Conservation (phyloP, 2,113 vertebrate species). For the Odobenus rosmarus region DNA sequence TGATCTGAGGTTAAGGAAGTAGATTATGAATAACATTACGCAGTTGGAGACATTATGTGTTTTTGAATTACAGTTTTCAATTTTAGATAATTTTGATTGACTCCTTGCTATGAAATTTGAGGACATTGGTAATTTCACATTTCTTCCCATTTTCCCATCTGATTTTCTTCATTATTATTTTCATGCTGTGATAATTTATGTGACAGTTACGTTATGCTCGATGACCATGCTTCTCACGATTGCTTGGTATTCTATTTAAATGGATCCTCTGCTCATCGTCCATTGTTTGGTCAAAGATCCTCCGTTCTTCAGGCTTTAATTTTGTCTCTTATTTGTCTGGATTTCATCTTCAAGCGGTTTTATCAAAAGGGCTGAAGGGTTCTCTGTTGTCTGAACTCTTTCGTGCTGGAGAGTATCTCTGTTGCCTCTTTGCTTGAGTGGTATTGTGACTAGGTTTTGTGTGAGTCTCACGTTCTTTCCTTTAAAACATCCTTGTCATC, state of each 20-base stretch:
- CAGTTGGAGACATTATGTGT: not conserved
- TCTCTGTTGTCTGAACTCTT: not conserved
- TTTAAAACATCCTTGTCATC: not conserved
- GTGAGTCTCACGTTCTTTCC: not conserved
- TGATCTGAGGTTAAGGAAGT: not conserved
- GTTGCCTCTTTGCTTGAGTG: not conserved
- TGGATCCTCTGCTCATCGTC: not conserved
- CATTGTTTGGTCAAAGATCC: not conserved
- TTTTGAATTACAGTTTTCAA: not conserved
- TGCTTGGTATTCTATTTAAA: not conserved
- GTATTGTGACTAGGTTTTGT: not conserved
- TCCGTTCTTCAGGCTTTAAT: not conserved
- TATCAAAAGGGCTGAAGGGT: not conserved
- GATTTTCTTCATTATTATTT: not conserved
- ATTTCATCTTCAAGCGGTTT: not conserved
- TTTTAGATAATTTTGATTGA: not conserved
- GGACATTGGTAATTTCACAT: not conserved
- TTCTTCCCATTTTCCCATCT: not conserved
- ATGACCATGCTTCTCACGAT: not conserved
- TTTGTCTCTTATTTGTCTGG: not conserved
- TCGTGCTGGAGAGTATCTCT: not conserved
- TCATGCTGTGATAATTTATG: not conserved
- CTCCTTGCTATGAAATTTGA: not conserved
- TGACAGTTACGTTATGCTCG: not conserved
- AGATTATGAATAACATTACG: not conserved